A percentile compares a stretch with the other conserved stretches of the same genome.
Evolutionary conservation across 1,140 invertebrate species (phyloP).

Genomic region (Drosophila erecta): DNA sequence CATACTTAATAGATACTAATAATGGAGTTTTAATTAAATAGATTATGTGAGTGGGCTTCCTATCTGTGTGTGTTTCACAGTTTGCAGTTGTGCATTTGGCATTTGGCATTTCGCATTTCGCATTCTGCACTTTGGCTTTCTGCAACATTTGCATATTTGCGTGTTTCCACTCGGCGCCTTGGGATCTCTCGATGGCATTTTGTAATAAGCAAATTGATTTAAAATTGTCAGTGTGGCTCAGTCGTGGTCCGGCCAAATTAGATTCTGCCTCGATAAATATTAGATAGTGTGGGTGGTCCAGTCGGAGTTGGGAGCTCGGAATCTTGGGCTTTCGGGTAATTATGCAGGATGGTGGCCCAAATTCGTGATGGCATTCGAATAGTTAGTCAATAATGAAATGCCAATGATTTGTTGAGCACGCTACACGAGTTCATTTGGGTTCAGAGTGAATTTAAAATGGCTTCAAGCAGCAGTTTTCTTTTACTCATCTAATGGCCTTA

Average conservation of each 20-base stretch:
- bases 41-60: conserved; percentile 27
- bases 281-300: conserved; percentile 38
- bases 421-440: neutral
- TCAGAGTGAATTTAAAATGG: neutral
- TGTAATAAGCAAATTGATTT: conserved; percentile 79
- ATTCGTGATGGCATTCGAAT: conserved; percentile 11
- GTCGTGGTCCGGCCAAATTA: conserved; percentile 62
- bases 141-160: conserved; percentile 69
- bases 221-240: conserved; percentile 68
- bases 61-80: conserved; percentile 5
- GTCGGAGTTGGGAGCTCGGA: neutral
- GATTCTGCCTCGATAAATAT: conserved; percentile 67
- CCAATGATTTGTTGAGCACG: conserved; percentile 23
- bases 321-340: conserved; percentile 14
- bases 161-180: conserved; percentile 45
- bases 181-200: conserved; percentile 49
- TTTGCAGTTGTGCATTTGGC: conserved; percentile 53
- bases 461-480: too few relatives aligned
- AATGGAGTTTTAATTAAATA: conserved; percentile 82
- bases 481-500: neutral
- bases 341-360: conserved; percentile 12
- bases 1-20: conserved; percentile 70
- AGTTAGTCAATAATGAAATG: conserved; percentile 27
- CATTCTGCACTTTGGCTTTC: conserved; percentile 47
- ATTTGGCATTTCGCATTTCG: conserved; percentile 47